Percentiles rank a stretch among this genome's conserved stretches.
phyloP scores from a whole-genome alignment of 2,888 invertebrate genomes.

The Archips xylosteana region DNA sequence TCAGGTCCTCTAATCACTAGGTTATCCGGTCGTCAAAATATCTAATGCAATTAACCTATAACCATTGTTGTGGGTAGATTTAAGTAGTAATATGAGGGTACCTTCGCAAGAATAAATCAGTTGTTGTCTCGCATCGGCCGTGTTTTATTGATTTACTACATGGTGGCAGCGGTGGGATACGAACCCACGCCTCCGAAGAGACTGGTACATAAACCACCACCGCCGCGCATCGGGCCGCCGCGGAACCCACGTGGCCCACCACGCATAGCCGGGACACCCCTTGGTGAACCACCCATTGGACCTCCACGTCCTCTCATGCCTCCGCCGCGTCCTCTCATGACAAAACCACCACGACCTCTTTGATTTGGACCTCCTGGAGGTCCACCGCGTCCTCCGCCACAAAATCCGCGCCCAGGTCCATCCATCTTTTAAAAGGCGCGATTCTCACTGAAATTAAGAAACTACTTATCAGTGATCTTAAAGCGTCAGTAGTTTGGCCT shows the following conservation, averaged over 20 bases:
- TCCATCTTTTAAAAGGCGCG: slow-evolving; percentile 55
- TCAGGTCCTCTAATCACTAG: no score
- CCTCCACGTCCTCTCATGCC: slow-evolving; percentile 78
- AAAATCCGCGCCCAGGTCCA: slow-evolving; percentile 73
- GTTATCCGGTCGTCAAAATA: no score
- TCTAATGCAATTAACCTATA: no score
- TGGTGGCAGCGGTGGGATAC: slow-evolving; percentile 93
- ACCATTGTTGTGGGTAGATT: no score
- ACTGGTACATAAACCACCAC: slow-evolving; percentile 90
- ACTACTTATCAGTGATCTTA: neutral
- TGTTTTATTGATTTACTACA: no score
- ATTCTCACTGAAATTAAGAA: neutral
- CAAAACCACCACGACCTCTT: slow-evolving; percentile 77
- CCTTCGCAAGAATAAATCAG: no score
- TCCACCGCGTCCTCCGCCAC: slow-evolving; percentile 77
- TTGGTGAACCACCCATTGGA: slow-evolving; percentile 55
- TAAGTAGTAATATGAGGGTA: no score
- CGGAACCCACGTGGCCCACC: slow-evolving; percentile 77
- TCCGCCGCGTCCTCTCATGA: slow-evolving; percentile 78
- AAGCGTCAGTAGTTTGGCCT: neutral
- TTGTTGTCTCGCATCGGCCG: no score
- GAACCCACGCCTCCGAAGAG: slow-evolving; percentile 95
- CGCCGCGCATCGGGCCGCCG: slow-evolving; percentile 77
- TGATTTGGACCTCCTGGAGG: slow-evolving; percentile 63
- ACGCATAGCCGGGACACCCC: slow-evolving; percentile 66